These are phyloP conservation scores for Phyllostomus discolor DNA, from an alignment of 2,113 vertebrate genomes.

Conservation along the genomic window DNA sequence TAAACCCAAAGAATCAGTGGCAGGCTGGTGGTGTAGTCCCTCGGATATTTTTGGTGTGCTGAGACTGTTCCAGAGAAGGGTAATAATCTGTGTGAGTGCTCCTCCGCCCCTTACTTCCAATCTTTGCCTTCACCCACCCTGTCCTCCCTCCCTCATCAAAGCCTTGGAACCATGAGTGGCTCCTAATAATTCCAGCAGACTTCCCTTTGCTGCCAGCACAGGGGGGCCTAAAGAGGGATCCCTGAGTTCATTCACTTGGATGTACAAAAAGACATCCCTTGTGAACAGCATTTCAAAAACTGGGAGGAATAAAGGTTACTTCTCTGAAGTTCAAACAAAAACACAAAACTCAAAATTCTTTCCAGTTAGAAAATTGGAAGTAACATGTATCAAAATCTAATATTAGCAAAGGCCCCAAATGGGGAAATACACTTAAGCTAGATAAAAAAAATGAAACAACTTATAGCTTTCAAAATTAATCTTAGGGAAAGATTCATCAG, in stretches of 20 bases:
- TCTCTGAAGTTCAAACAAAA: not conserved
- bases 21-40: not conserved
- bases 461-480: not conserved
- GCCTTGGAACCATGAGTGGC: not conserved
- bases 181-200: not conserved
- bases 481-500: not conserved
- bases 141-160: not conserved
- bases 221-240: not conserved
- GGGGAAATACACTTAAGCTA: not conserved
- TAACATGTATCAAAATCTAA: not conserved
- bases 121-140: not conserved
- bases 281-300: not conserved
- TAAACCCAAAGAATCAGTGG: not conserved
- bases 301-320: not conserved
- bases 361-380: not conserved
- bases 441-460: not conserved
- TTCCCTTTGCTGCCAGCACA: not conserved
- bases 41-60: accelerated
- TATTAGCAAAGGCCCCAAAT: not conserved
- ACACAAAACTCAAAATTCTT: not conserved
- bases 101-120: not conserved
- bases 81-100: accelerated
- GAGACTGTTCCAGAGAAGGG: not conserved
- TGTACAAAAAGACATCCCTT: not conserved
- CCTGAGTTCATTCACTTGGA: not conserved